A percentile compares a stretch with the other conserved stretches of the same genome.
Conservation (phyloP, 2,888 invertebrate species). For the Phymatocera aterrima region DNA sequence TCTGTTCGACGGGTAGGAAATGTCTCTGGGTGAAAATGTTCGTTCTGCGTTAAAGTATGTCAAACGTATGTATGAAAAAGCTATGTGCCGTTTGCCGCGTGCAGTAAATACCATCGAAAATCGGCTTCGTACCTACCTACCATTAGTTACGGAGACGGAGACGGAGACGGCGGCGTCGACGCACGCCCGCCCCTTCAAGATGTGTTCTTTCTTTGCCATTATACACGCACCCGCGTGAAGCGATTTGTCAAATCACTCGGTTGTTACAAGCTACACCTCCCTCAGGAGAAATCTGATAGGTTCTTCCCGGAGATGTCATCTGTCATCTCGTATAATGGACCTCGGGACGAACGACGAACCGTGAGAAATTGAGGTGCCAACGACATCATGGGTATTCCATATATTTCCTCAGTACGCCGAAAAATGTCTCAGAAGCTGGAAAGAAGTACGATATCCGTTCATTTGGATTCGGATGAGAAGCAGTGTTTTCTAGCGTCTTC, state of each 20-base stretch:
- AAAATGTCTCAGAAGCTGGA: not conserved
- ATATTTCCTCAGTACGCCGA: not conserved
- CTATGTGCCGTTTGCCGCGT: slow-evolving; percentile 5
- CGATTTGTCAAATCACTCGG: slow-evolving; percentile 39
- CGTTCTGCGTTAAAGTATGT: not conserved
- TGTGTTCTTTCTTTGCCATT: slow-evolving; percentile 14
- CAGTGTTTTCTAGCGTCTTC: not conserved
- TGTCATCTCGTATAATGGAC: slow-evolving; percentile 37
- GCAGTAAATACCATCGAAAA: not conserved
- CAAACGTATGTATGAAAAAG: not conserved
- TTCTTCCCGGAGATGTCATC: slow-evolving; percentile 41
- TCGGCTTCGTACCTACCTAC: not conserved
- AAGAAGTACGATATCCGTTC: not conserved
- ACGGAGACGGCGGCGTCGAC: not conserved
- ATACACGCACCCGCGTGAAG: slow-evolving; percentile 4
- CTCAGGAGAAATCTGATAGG: slow-evolving; percentile 34
- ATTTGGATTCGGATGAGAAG: not conserved
- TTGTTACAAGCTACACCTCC: slow-evolving; percentile 37
- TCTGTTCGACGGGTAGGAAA: slow-evolving; percentile 7
- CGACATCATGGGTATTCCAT: slow-evolving; percentile 34
- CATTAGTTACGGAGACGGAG: not conserved
- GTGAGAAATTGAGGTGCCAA: slow-evolving; percentile 36
- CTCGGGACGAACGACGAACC: slow-evolving; percentile 20
- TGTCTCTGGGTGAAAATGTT: not conserved
- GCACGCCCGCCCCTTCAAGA: too few species aligned